Evolutionary conservation across 2,888 invertebrate species (phyloP), one percentile per base, ranked within the genome.

Genomic region (Atherix ibis): DNA sequence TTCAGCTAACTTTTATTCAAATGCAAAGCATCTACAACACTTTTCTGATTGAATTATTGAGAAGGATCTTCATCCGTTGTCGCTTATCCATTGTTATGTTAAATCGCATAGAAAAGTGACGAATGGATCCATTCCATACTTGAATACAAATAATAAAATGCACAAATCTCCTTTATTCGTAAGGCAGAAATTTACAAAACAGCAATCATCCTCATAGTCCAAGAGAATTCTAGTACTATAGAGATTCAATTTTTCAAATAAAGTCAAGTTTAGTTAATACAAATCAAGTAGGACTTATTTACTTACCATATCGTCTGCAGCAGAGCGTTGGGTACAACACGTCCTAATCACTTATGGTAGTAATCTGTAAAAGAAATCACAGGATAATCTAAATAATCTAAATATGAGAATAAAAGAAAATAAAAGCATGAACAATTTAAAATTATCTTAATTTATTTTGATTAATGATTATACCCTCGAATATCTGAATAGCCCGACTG

Each of bases 251-350:
- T 22, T 22, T 10, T 22, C 22, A 22, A 22, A 22, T 22, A 6
- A 8, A 8, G 22, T 8, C 6, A 8, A 6, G 6, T 8, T 22
- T 8, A 8, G 10, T 22, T 8, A 8, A 22, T 22, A 22, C 10
- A 22, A 8, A 22, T 22, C 6, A 8, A 22, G 6, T 22, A 6
- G 22, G 6, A 22, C n/a, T n/a, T 22, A 22, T 22, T 8, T 29
- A 35, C 59, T 56, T 43, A 58, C 58, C 58, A 58, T 58, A 58
- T 58, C 58, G 58, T 59, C 58, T 56, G 56, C 52, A 57, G 54
- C 54, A 55, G 50, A 54, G 50, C 59, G 52, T 57, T 50, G 54
- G 57, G 57, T 56, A 53, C 59, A 59, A 57, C 58, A 57, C 54
- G 56, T 58, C 57, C 57, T 53, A 58, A 55, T 56, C 51, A 55